phyloP scores from a whole-genome alignment of 1,140 invertebrate species.

The Drosophila lacteicornis region DNA sequence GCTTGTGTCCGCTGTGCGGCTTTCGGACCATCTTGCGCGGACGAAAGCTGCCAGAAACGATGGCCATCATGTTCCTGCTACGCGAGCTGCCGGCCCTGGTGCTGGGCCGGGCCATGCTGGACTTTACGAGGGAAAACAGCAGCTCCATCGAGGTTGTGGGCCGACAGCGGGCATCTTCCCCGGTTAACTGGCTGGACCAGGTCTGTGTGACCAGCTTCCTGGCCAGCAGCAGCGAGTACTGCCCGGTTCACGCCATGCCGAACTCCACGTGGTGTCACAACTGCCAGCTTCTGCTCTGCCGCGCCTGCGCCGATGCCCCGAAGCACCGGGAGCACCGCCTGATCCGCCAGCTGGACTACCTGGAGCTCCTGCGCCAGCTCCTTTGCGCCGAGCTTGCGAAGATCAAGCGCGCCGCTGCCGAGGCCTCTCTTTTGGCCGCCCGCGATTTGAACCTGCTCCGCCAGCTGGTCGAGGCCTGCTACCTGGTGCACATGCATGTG shows the following conservation, averaged over 20 bases:
- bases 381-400: conserved; percentile 86
- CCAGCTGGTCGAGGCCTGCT: conserved; percentile 87
- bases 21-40: conserved; percentile 87
- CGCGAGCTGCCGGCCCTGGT: conserved; percentile 33
- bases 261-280: conserved; percentile 89
- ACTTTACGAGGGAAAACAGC: conserved; percentile 6
- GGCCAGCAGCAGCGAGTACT: conserved; percentile 86
- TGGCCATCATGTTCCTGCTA: conserved; percentile 87
- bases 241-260: conserved; percentile 90
- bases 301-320: conserved; percentile 88
- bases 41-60: conserved; percentile 88
- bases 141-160: neutral
- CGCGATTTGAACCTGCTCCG: conserved; percentile 90
- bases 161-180: neutral
- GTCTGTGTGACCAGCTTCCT: conserved; percentile 33
- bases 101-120: conserved; percentile 33
- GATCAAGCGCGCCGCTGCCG: conserved; percentile 86
- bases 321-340: conserved; percentile 89
- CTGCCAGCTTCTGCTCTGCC: conserved; percentile 88
- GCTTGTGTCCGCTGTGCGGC: conserved; percentile 89
- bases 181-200: conserved; percentile 26
- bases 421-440: conserved; percentile 88
- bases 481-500: conserved; percentile 60
- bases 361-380: conserved; percentile 88
- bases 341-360: conserved; percentile 89